phyloP scores from a whole-genome alignment of 2,113 vertebrate species.

The Salvelinus fontinalis region DNA sequence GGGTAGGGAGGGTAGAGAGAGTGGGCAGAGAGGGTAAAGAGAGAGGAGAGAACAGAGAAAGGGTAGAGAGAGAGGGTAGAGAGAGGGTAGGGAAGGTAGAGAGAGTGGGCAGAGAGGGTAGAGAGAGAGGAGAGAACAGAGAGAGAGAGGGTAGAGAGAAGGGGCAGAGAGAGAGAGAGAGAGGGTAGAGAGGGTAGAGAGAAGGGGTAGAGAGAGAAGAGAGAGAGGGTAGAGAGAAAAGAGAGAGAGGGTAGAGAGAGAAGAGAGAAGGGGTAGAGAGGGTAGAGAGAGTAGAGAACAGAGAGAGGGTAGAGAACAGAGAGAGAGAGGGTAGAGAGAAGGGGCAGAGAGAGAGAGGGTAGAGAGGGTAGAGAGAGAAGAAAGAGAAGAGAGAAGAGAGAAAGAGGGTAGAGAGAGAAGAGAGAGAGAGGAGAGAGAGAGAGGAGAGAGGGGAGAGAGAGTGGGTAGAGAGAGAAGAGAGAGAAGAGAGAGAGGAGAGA shows the following conservation, averaged over 20 bases:
- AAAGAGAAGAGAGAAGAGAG: accelerated
- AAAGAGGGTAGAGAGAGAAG: accelerated
- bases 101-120: no score
- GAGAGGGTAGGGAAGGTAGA: no score
- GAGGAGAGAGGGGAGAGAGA: accelerated
- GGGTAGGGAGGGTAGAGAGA: no score
- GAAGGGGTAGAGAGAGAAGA: accelerated
- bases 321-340: accelerated
- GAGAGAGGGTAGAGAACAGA: no score
- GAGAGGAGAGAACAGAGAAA: accelerated
- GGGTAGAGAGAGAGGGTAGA: accelerated
- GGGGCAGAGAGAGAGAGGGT: accelerated
- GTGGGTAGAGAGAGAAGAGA: no score
- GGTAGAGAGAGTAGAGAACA: no score
- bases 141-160: no score
- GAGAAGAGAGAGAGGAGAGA: no score
- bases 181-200: no score
- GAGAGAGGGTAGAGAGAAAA: accelerated
- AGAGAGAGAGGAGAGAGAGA: no score
- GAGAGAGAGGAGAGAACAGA: accelerated
- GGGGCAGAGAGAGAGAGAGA: accelerated
- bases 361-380: accelerated
- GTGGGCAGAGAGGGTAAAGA: no score
- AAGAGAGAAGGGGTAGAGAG: no score
- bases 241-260: accelerated